phyloP scores from a whole-genome alignment of 2,888 invertebrate species.

The Xylota sylvarum region DNA sequence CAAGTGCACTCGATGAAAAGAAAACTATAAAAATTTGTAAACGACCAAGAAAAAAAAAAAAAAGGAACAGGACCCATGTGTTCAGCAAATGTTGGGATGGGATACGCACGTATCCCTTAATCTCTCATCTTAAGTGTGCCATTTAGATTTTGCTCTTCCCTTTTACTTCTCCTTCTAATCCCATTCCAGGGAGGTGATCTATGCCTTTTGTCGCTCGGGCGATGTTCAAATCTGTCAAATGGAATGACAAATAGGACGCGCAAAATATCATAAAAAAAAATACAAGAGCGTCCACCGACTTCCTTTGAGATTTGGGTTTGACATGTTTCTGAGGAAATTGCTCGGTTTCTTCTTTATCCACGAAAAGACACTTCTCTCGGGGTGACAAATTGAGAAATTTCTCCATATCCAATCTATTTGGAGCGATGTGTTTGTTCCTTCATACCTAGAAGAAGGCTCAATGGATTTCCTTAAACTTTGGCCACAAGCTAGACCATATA shows the following conservation, averaged over 20 bases:
- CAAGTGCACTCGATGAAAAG: slow-evolving; percentile 64
- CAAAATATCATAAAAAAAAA: slow-evolving; percentile 26
- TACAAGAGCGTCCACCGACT: slow-evolving; percentile 25
- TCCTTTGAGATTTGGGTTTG: slow-evolving; percentile 69
- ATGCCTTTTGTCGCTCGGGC: slow-evolving; percentile 44
- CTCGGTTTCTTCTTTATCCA: slow-evolving; percentile 15
- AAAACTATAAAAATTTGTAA: slow-evolving; percentile 28
- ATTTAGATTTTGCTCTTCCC: slow-evolving; percentile 34
- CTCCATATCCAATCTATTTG: slow-evolving; percentile 3
- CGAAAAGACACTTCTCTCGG: background rate
- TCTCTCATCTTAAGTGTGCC: slow-evolving; percentile 63
- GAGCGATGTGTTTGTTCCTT: no score
- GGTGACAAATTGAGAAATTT: slow-evolving; percentile 48
- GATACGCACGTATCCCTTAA: slow-evolving; percentile 23
- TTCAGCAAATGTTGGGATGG: slow-evolving; percentile 71
- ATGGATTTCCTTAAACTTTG: no score
- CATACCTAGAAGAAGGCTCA: no score
- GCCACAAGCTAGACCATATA: no score
- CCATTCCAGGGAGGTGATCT: slow-evolving; percentile 16
- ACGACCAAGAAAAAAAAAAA: background rate
- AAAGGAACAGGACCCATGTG: slow-evolving; percentile 56
- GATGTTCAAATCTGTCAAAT: slow-evolving; percentile 72
- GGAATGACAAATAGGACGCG: slow-evolving; percentile 58
- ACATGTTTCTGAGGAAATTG: slow-evolving; percentile 64
- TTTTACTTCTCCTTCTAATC: slow-evolving; percentile 29